A percentile compares a stretch with the other conserved stretches of the same genome.
Conservation (phyloP, 2,113 vertebrate species). For the Rhagologus leucostigma region DNA sequence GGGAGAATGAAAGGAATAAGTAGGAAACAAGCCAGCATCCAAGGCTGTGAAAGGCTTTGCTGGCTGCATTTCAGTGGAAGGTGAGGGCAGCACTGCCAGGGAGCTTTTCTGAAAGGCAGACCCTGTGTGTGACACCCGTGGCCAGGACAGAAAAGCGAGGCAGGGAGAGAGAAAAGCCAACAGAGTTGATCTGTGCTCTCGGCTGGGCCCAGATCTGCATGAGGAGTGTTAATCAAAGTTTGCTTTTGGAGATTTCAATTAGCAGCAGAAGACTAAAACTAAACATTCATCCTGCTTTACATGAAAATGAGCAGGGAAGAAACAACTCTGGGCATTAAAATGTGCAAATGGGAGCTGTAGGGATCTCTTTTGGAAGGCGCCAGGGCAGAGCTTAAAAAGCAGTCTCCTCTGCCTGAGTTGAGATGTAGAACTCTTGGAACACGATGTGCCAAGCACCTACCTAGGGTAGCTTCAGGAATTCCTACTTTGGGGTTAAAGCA, state of each 20-base stretch:
- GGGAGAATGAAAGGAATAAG: not conserved
- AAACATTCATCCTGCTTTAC: conserved; percentile 50
- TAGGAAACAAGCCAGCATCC: not conserved
- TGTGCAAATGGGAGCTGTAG: conserved; percentile 13
- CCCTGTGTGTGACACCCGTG: not conserved
- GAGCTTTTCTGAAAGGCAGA: not conserved
- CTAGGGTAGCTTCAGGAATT: not conserved
- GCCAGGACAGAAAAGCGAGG: not conserved
- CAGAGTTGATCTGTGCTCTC: not conserved
- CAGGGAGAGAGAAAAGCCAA: not conserved
- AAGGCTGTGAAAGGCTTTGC: not conserved
- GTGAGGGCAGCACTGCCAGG: not conserved
- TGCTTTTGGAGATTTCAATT: conserved; percentile 60
- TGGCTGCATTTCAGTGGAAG: not conserved
- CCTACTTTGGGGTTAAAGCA: not conserved
- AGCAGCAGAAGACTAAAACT: conserved; percentile 28
- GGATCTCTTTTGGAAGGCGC: not conserved
- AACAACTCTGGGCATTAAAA: conserved; percentile 13
- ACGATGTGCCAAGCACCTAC: conserved; percentile 7
- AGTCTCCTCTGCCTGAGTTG: conserved; percentile 17
- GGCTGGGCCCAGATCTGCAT: not conserved
- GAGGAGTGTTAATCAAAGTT: conserved; percentile 29
- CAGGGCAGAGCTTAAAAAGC: conserved; percentile 13
- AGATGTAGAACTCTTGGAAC: conserved; percentile 40
- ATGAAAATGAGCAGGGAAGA: conserved; percentile 47